A percentile compares a stretch with the other conserved stretches of the same genome.
Conservation (phyloP, 2,113 vertebrate species). For the Corythaixoides concolor region DNA sequence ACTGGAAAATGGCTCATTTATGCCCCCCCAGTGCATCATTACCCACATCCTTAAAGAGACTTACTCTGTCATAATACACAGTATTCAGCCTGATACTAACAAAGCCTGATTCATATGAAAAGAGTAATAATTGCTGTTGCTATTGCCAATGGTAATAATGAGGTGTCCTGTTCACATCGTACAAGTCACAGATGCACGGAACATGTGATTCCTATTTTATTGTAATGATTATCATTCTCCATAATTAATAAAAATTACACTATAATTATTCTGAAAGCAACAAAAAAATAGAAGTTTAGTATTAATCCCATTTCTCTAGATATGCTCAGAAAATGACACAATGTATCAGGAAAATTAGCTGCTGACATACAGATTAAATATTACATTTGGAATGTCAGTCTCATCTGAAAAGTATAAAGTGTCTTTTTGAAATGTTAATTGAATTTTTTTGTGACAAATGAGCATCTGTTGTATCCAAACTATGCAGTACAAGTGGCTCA, state of each 20-base stretch:
- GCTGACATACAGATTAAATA: background rate
- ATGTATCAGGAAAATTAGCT: background rate
- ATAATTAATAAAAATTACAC: background rate
- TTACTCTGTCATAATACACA: background rate
- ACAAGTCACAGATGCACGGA: background rate
- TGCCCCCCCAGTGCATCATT: background rate
- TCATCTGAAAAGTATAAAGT: conserved; percentile 10
- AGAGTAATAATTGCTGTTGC: background rate
- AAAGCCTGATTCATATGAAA: background rate
- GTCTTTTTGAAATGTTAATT: background rate
- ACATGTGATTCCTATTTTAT: background rate
- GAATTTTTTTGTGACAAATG: background rate
- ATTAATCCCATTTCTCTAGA: background rate
- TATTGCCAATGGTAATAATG: background rate
- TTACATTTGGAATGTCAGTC: background rate
- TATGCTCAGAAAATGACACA: background rate
- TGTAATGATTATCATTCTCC: background rate
- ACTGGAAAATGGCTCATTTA: too few relatives aligned
- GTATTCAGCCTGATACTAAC: background rate
- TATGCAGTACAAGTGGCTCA: background rate
- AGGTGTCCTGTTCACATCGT: background rate
- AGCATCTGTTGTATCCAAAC: background rate
- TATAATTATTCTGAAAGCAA: background rate
- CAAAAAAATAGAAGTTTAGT: background rate
- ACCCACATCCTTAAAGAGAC: background rate